Evolutionary conservation across 2,113 vertebrate genomes (phyloP), one percentile per base, ranked within the genome.

Genomic region (Regulus satrapa): DNA sequence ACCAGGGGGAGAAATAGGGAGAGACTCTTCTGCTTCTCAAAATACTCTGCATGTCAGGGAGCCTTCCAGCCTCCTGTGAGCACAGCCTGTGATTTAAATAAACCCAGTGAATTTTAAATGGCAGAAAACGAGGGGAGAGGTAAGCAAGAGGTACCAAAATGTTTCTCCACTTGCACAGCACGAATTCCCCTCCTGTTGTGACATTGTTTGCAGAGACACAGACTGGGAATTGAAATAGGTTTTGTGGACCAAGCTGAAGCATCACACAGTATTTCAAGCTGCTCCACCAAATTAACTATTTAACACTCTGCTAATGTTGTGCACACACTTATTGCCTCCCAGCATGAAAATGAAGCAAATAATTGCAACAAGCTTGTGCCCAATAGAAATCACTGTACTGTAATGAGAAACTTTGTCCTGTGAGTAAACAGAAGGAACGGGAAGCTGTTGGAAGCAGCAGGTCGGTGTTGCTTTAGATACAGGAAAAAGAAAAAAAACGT

Each of bases 211-310:
- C 72, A 40, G 87, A 85, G 78, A 49, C 8, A 0, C 29, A 76
- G 82, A 9, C 62, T 55, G 88, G 71, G 71, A 63, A 26, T 21
- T 63, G 79, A 71, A 90, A 36, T 32, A 56, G 82, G 67, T 6
- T 31, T 31, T 63, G 46, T n/a, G 46, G 74, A n/a, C 72, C 21
- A 40, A 62, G 59, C 31, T 59, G 61, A 83, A 95, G 79, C 75
- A 66, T 92, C 68, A 43, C 68, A 25, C 68, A 4, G 2, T 48
- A 84, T 83, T 88, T 95, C 92, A 88, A 89, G 93, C 88, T 92
- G 93, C 88, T 92, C n/a, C 72, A 40, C 80, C 93, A 94, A 88
- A 96, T 97, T 90, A 96, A 95, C 91, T 90, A 6, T 94, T 96
- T 96, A 95, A 92, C 95, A 86, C 87, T 87, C 68, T 21, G 75